A percentile compares a stretch with the other conserved stretches of the same genome.
phyloP scores from a whole-genome alignment of 2,797 vertebrate genomes.

The Sebastes miniatus region DNA sequence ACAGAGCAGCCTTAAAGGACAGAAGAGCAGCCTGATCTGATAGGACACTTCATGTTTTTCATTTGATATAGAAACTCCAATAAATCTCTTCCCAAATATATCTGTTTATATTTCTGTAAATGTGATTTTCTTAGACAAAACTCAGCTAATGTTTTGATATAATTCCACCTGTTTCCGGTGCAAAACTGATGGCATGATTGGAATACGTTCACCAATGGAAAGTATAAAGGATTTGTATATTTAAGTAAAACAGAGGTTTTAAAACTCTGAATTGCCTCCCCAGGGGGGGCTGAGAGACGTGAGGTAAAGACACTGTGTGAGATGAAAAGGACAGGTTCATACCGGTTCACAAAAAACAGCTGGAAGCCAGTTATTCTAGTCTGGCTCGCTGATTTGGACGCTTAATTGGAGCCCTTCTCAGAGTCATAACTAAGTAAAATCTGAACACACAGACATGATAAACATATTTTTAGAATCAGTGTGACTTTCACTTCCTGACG shows the following conservation, averaged over 20 bases:
- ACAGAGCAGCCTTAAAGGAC: background rate
- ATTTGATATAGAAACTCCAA: background rate
- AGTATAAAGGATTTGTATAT: background rate
- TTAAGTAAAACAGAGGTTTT: background rate
- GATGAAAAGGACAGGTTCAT: background rate
- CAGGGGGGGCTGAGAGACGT: background rate
- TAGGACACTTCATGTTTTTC: background rate
- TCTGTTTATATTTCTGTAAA: background rate
- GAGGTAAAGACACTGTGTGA: background rate
- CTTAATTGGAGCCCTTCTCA: background rate
- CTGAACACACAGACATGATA: background rate
- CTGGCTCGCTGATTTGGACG: background rate
- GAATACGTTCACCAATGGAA: background rate
- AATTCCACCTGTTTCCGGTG: background rate
- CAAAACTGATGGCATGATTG: background rate
- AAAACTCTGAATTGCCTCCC: background rate
- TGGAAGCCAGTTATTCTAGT: background rate
- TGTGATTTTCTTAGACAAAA: background rate
- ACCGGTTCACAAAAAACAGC: background rate
- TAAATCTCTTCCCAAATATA: background rate
- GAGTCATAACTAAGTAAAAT: background rate
- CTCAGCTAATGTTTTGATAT: background rate
- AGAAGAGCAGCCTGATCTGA: constrained; percentile 7
- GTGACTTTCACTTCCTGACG: background rate
- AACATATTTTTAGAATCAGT: background rate